Conservation (phyloP, 2,888 invertebrate species). For the Pterostichus madidus region DNA sequence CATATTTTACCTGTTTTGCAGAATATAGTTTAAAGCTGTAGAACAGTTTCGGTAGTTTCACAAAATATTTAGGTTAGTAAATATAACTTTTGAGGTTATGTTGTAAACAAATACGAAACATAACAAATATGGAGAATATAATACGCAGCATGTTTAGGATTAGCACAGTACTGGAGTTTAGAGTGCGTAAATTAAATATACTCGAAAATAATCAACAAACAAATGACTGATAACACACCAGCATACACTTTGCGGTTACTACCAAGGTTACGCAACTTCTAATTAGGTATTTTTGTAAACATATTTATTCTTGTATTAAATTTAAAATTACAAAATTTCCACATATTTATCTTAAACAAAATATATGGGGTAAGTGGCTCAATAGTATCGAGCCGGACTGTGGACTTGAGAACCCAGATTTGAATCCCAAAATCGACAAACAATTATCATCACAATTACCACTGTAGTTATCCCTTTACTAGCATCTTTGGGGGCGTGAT, state of each 20-base stretch:
- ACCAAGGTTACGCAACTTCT: background rate
- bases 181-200: background rate
- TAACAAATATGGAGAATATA: background rate
- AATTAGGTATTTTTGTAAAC: too few species aligned
- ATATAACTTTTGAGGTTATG: background rate
- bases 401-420: too few species aligned
- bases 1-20: background rate
- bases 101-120: background rate
- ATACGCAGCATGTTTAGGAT: background rate
- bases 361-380: too few species aligned
- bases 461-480: too few species aligned
- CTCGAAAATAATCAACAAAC: slow-evolving; percentile 18
- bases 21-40: background rate
- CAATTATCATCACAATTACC: too few species aligned
- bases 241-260: slow-evolving; percentile 4
- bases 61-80: background rate
- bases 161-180: background rate
- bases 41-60: background rate
- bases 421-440: too few species aligned
- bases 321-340: too few species aligned
- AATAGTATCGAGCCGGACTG: too few species aligned
- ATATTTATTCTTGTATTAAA: too few species aligned
- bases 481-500: too few species aligned
- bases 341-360: too few species aligned
- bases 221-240: slow-evolving; percentile 5